A percentile compares a stretch with the other conserved stretches of the same genome.
phyloP scores from a whole-genome alignment of 1,140 invertebrate species.

The Copidosoma floridanum region DNA sequence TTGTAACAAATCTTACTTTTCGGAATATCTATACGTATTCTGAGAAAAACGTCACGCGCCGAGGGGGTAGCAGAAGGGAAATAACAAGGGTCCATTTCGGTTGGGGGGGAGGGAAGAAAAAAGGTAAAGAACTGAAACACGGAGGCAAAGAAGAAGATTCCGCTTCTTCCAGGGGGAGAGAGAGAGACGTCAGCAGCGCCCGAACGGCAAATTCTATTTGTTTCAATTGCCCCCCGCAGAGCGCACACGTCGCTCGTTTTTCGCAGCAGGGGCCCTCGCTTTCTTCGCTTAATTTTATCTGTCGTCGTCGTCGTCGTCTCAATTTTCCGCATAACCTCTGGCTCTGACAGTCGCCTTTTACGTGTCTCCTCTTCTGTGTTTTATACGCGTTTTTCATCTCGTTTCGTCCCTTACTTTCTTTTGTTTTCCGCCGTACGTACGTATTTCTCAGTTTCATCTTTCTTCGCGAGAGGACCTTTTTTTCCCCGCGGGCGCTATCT shows the following conservation, averaged over 20 bases:
- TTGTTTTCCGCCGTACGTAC: too few relatives aligned
- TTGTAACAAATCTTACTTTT: too few relatives aligned
- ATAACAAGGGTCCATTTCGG: too few relatives aligned
- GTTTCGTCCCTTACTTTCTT: too few relatives aligned
- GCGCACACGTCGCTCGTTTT: slow-evolving; percentile 14
- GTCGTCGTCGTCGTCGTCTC: not conserved
- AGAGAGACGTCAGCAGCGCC: not conserved
- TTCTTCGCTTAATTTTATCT: slow-evolving; percentile 11
- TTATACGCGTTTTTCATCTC: slow-evolving; percentile 22
- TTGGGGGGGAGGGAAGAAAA: not conserved
- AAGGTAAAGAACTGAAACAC: not conserved
- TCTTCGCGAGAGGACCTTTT: not conserved
- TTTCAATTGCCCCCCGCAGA: slow-evolving; percentile 10
- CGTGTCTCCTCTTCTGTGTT: slow-evolving; percentile 6
- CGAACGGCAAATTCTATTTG: slow-evolving; percentile 24
- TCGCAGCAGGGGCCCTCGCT: not conserved
- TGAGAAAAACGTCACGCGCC: too few relatives aligned
- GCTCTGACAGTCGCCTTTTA: slow-evolving; percentile 22
- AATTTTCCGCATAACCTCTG: slow-evolving; percentile 27
- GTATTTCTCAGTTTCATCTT: slow-evolving; percentile 23
- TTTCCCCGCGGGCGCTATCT: not conserved
- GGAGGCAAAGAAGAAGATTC: not conserved
- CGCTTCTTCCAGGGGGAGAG: not conserved
- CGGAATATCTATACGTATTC: too few relatives aligned
- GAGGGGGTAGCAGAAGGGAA: too few relatives aligned